These are phyloP conservation scores for Anguilla pacifica DNA, from an alignment of 2,797 vertebrate genomes.

Conservation along the genomic window DNA sequence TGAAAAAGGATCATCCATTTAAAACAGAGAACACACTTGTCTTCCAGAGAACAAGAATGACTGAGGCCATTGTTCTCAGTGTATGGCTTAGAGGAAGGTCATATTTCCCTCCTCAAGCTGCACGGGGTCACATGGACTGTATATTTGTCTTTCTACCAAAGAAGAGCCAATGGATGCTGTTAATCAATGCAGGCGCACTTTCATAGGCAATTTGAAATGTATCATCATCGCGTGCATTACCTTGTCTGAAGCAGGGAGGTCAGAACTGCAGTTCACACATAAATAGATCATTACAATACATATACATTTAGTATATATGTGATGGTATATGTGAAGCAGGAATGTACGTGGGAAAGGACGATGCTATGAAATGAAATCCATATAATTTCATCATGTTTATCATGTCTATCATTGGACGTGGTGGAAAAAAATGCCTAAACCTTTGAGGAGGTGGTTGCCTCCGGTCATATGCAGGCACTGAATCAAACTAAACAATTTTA, in stretches of 20 bases:
- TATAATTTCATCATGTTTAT: not conserved
- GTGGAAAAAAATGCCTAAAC: not conserved
- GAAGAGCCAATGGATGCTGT: constrained; percentile 43
- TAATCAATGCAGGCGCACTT: constrained; percentile 46
- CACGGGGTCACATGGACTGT: constrained; percentile 46
- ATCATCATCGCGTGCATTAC: constrained; percentile 49
- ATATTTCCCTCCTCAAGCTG: constrained; percentile 38
- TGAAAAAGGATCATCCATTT: constrained; percentile 1
- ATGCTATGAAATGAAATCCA: not conserved
- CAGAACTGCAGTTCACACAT: constrained; percentile 1
- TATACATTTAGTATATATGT: not conserved
- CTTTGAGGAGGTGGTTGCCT: not conserved
- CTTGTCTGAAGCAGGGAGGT: constrained; percentile 26
- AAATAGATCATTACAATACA: not conserved
- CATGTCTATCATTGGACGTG: not conserved
- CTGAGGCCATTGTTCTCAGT: constrained; percentile 36
- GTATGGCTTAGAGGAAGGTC: constrained; percentile 26
- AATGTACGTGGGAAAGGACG: not conserved
- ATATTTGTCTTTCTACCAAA: constrained; percentile 58
- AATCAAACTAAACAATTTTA: not conserved
- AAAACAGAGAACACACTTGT: not conserved
- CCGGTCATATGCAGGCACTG: not conserved
- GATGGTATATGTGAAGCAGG: not conserved
- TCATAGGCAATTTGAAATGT: constrained; percentile 52
- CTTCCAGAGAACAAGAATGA: constrained; percentile 3